Evolutionary conservation across 1,140 invertebrate species (phyloP), one percentile per base, ranked within the genome.

Genomic region (Chlorops oryzae): DNA sequence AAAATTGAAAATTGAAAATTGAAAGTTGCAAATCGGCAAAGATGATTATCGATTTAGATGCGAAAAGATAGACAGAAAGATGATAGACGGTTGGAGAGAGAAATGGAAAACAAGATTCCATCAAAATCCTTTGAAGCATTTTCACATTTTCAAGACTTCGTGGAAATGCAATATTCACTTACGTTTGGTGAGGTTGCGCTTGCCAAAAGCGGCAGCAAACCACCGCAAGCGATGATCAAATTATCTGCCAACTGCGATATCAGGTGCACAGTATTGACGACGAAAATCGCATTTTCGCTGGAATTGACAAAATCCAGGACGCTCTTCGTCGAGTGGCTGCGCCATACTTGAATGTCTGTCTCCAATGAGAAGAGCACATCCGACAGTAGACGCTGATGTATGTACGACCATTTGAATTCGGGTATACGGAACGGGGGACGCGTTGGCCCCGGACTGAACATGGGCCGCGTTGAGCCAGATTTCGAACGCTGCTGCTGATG

Each of bases 351-450:
- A 59, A 99, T 92, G 67, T 99, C 96, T 13, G 90, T 94, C 77
- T 99, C 97, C 21, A 99, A 77, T 0, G 94, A 96, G 74, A 95
- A 96, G 9, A 99, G 77, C 18, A 99, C 87, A 78, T 99, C 96
- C 12, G 94, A 96, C 2, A 99, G 77, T 49, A 99, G 77, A 56
- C 93, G 80, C 74, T 99, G 93, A 77, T 99, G 97, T 57, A 99
- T 94, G 70, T 93, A 91, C 4, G 96, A 99, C 96, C 97, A 99
- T 61, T 95, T 88, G 75, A 99, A 99, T 77, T 99, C 96, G 24
- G 96, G 96, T 72, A 99, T 99, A 57, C 96, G 83, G 76, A 99
- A 99, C 1, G 96, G 93, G 20, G 96, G 95, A 59, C 92, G 82
- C 17, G 93, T 89, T 13, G 94, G 93, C 12, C 93, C 93, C 38